Conservation (phyloP, 2,888 invertebrate species). For the Stenodera caucasica region DNA sequence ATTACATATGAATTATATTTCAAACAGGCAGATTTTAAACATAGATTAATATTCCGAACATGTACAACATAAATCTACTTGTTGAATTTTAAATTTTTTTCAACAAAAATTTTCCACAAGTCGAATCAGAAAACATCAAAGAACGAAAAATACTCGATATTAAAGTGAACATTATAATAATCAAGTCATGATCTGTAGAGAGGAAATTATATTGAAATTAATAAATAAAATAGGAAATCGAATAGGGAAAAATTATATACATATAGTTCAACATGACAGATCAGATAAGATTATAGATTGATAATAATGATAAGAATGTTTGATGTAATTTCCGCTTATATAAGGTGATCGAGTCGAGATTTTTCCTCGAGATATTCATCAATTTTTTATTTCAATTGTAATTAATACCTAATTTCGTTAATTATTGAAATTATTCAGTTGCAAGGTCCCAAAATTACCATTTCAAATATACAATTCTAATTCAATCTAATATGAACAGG, state of each 20-base stretch:
- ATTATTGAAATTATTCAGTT: too few species aligned
- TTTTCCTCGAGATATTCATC: not conserved
- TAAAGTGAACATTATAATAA: too few species aligned
- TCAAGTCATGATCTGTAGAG: not conserved
- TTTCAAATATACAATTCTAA: too few species aligned
- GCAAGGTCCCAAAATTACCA: too few species aligned
- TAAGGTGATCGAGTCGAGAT: too few species aligned
- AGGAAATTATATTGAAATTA: not conserved
- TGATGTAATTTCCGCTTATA: conserved; percentile 3
- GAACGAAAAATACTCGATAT: too few species aligned
- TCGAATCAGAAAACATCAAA: too few species aligned
- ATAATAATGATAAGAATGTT: not conserved
- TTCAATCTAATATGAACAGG: too few species aligned
- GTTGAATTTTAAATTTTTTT: not conserved
- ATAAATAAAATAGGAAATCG: not conserved
- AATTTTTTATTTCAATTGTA: not conserved
- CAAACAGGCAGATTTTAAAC: conserved; percentile 23
- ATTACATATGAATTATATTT: conserved; percentile 28
- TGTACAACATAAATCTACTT: not conserved
- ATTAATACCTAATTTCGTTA: not conserved
- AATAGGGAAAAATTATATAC: not conserved
- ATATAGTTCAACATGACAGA: not conserved
- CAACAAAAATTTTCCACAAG: too few species aligned
- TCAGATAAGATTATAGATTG: conserved; percentile 7
- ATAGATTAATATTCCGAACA: conserved; percentile 18